Base-by-base conservation (phyloP, 2,797 vertebrate species). In the Sebastes goodei region DNA sequence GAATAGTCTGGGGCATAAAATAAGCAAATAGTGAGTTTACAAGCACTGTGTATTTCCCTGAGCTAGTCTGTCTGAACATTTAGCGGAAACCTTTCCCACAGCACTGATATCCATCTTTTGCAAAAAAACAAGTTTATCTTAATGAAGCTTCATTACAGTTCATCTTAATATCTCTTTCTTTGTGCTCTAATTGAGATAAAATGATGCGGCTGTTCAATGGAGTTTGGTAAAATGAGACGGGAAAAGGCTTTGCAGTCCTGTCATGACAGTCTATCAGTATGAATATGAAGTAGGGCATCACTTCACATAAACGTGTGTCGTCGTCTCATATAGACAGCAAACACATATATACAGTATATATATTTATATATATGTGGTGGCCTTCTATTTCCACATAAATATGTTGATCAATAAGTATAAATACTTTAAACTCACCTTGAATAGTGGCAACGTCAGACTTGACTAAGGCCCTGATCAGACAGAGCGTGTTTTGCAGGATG, bases 171-270 rank as follows among this genome's bases (percentile, higher is more conserved):
- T 42, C 33, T 53, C 35, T 57, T 8, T 81, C 59, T 80, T 53
- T 74, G 64, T 23, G 59, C 3, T 38, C 5, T 78, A 66, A 85
- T 85, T 71, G 66, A 71, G 66, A 81, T 35, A 29, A 74, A 84
- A 42, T 9, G 60, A 71, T 32, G 64, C 38, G 0, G 73, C 49
- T 57, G 68, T 10, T 75, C 27, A 74, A 30, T 23, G 1, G 7
- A 68, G 29, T 62, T 52, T 29, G 11, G 8, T 42, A 3, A 25
- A 32, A 15, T 27, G 42, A 55, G 55, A 38, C n/a, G 1, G 11
- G 32, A 63, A 9, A 33, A 23, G 6, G 33, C 27, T 33, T 53
- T 33, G 49, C 57, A 21, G 38, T 12, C 65, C 46, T 25, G 11
- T 35, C 15, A 11, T 30, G 12, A 25, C 12, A 10, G 12, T 42